Base-by-base conservation (phyloP, 2,113 vertebrate genomes). In the Chloroceryle aenea region DNA sequence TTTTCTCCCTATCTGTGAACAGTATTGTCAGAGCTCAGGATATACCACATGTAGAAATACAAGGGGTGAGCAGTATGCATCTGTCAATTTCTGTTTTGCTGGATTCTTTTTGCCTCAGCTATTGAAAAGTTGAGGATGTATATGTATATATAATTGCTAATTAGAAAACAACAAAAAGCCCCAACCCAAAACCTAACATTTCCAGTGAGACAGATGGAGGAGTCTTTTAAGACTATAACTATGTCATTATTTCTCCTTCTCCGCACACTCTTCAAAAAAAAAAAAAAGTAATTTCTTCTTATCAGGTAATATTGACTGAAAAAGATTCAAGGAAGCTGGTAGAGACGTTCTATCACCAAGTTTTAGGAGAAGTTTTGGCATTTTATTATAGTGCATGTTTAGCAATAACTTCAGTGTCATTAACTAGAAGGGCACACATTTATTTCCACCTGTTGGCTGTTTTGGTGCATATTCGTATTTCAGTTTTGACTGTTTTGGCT, bases 121-220 rank as follows among this genome's bases (percentile, higher is more conserved):
- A 53, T 30, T 48, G 9, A 61, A 85, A 76, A 76, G 17, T 9
- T 45, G 14, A 73, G n/a, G 27, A 25, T 36, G 45, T 14, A 1
- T 4, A 13, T 22, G 6, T n/a, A n/a, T n/a, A n/a, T n/a, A n/a
- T n/a, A n/a, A n/a, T n/a, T 53, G 36, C 45, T 69, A 76, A 32
- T 12, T 23, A 36, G 14, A 27, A 63, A 87, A 25, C 5, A 64
- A 17, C 3, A n/a, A 27, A 52, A 55, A 32, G 29, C 2, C 2
- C 1, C 3, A 30, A 2, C 4, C 4, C 26, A 14, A 73, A 53
- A 0, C 7, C 22, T 32, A 22, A 4, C 0, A 26, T 56, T 87
- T 91, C 30, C 38, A 53, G 2, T 36, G 12, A 50, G 14, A 29
- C 8, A 40, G 32, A 5, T 53, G 48, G 5, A 68, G 18, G 9